Base-by-base conservation (phyloP, 2,888 invertebrate species). In the Diarsia brunnea region DNA sequence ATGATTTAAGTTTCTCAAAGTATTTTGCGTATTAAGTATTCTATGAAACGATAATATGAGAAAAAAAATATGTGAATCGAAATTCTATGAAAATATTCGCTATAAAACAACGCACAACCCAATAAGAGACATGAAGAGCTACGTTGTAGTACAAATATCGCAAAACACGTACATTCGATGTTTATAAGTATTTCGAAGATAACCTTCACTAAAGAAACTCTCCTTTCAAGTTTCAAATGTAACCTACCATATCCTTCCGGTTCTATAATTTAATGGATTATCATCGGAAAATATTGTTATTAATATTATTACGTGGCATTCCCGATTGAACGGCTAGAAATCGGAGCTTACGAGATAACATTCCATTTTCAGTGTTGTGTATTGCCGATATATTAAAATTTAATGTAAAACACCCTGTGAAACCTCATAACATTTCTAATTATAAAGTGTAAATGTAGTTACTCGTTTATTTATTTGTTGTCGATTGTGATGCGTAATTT, bases 291-390 rank as follows among this genome's bases (percentile, higher is more conserved):
- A 78, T 47, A 72, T 55, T 78, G 38, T 43, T 61, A 64, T 47
- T 58, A 55, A 73, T 14, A 55, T 70, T 45, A 49, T 73, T 67
- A 64, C 45, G 16, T 65, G 68, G 38, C 38, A 65, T 69, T 14
- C 68, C 27, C 27, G 27, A 64, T 65, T 73, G 45, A 79, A 31
- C 38, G 51, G 11, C 14, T 79, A 60, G 73, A 53, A 24, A 60
- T 73, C 64, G 49, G 12, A 68, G 55, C 55, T 73, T 47, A 78
- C 51, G 74, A 74, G 55, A 65, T 69, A 53, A 69, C 21, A 79
- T 10, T 27, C 24, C 0, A 63, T 45, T 49, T 73, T 11, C 49
- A 63, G 21, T 55, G n/a, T 14, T 55, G n/a, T 14, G 16, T 24
- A 49, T 66, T 63, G 19, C 43, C 16, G 43, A 73, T 63, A 38